Percentiles rank a stretch among this genome's conserved stretches.
These are phyloP conservation scores for Cheilosia variabilis DNA, from an alignment of 2,888 invertebrate genomes.

Conservation along the genomic window DNA sequence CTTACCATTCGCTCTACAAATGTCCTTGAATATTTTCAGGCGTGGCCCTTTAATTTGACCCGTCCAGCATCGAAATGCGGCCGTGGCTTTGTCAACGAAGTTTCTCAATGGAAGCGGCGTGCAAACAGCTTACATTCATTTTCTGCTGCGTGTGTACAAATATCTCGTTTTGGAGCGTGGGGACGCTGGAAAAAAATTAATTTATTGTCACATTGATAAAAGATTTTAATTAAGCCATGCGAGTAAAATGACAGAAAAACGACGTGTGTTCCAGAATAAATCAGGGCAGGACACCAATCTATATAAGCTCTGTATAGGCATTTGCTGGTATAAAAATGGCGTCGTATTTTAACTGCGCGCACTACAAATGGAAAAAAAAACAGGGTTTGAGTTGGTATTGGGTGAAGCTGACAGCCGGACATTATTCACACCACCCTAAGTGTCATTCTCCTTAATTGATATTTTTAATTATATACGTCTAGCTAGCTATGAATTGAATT, in stretches of 20 bases:
- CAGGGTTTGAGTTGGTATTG: not conserved
- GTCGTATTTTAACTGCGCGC: not conserved
- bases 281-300: conserved; percentile 5
- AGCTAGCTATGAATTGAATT: not conserved
- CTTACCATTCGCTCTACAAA: no score
- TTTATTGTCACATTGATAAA: conserved; percentile 74
- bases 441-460: not conserved
- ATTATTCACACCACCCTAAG: not conserved
- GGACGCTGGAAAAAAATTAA: conserved; percentile 55
- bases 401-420: not conserved
- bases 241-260: conserved; percentile 67
- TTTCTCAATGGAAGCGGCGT: conserved; percentile 4
- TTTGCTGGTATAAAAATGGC: not conserved
- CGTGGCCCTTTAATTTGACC: not conserved
- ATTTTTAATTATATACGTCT: not conserved
- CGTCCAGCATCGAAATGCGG: not conserved
- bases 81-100: conserved; percentile 16
- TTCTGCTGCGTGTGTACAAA: conserved; percentile 46
- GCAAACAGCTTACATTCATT: conserved; percentile 48
- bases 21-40: not conserved
- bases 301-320: not conserved
- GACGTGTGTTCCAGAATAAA: conserved; percentile 57
- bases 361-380: not conserved
- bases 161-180: conserved; percentile 30
- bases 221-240: conserved; percentile 72